Conservation (phyloP, 2,113 vertebrate genomes). For the Ceyx margarethae region DNA sequence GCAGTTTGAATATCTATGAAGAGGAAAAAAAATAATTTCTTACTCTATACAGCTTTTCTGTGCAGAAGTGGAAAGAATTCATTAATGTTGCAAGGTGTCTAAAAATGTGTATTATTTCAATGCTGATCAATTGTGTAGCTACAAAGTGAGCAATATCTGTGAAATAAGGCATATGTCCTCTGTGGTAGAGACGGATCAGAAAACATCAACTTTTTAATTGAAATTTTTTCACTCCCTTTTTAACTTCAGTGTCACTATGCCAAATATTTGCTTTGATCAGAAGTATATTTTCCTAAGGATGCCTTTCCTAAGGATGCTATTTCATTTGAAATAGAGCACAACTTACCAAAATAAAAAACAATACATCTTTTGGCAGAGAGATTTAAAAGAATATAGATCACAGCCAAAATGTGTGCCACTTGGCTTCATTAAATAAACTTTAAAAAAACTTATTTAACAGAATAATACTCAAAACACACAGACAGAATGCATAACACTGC, state of each 20-base stretch:
- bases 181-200: background rate
- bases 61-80: background rate
- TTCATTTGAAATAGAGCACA: conserved; percentile 35
- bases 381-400: conserved; percentile 34
- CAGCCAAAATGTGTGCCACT: conserved; percentile 6
- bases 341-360: conserved; percentile 25
- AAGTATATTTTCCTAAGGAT: conserved; percentile 41
- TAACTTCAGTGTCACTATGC: background rate
- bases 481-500: conserved; percentile 23
- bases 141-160: background rate
- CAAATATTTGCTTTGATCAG: conserved; percentile 43
- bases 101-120: background rate
- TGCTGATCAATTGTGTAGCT: background rate
- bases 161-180: background rate
- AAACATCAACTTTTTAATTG: background rate
- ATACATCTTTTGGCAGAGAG: conserved; percentile 8
- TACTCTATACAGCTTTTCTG: background rate
- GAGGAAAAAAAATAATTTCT: background rate
- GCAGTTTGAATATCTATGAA: background rate
- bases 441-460: conserved; percentile 30
- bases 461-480: conserved; percentile 13
- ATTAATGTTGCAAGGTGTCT: background rate
- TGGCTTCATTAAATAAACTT: conserved; percentile 25
- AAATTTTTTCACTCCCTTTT: conserved; percentile 8
- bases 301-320: background rate